Evolutionary conservation across 2,888 invertebrate genomes (phyloP).

Genomic region (Eulithis prunata): DNA sequence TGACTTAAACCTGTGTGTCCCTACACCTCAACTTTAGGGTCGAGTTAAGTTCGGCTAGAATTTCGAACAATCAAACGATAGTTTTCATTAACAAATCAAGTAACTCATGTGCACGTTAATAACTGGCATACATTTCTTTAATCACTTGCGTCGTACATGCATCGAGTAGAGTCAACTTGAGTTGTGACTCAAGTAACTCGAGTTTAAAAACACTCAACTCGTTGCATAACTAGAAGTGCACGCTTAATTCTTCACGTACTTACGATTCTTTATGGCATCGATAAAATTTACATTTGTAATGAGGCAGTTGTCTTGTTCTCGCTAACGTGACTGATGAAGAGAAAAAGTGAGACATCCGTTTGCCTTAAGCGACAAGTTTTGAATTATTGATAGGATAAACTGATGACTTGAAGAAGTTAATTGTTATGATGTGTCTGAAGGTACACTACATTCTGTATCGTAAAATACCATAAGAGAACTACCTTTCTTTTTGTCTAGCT

Average conservation of each 20-base stretch:
- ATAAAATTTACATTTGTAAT: constrained; percentile 36
- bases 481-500: not conserved
- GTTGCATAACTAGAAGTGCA: not conserved
- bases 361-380: constrained; percentile 26
- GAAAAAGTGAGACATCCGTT: constrained; percentile 40
- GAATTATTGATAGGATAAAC: constrained; percentile 31
- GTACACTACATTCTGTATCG: not conserved
- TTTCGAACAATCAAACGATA: too few species aligned
- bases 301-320: constrained; percentile 31
- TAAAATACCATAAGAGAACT: constrained; percentile 1
- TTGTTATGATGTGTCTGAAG: constrained; percentile 24
- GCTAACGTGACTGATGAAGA: constrained; percentile 30
- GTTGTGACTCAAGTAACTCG: too few species aligned
- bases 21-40: too few species aligned
- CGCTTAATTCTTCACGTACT: constrained; percentile 26
- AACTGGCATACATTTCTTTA: too few species aligned
- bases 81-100: too few species aligned
- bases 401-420: constrained; percentile 15
- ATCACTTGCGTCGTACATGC: too few species aligned
- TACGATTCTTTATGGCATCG: constrained; percentile 26
- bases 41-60: too few species aligned
- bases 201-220: too few species aligned
- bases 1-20: too few species aligned
- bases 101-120: too few species aligned
- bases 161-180: too few species aligned